phyloP scores from a whole-genome alignment of 2,888 invertebrate genomes.

The Ichneumoninae sp. region DNA sequence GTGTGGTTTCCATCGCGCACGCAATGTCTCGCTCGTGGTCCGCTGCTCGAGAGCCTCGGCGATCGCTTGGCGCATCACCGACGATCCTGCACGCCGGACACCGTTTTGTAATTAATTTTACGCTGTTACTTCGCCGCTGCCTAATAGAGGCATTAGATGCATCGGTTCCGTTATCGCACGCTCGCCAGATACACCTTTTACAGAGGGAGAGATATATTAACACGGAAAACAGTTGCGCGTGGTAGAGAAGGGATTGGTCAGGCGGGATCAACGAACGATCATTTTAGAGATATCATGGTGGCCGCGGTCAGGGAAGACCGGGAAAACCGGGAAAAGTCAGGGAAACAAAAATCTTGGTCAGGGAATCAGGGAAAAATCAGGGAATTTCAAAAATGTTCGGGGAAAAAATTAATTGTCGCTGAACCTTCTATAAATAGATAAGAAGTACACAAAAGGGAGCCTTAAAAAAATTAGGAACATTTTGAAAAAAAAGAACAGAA shows the following conservation, averaged over 20 bases:
- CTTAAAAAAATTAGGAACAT: no score
- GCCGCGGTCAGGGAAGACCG: no score
- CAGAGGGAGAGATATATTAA: background rate
- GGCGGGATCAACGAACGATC: constrained; percentile 24
- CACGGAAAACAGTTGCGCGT: background rate
- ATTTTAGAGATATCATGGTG: background rate
- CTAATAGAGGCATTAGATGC: constrained; percentile 64
- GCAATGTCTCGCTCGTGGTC: constrained; percentile 44
- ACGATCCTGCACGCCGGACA: constrained; percentile 53
- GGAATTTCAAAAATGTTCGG: no score
- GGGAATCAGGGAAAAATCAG: no score
- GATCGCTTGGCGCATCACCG: constrained; percentile 8
- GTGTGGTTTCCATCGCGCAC: constrained; percentile 53
- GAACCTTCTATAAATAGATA: no score
- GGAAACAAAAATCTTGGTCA: no score
- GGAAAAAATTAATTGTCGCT: no score
- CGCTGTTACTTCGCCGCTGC: constrained; percentile 40
- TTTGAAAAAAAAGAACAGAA: no score
- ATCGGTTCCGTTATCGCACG: constrained; percentile 60
- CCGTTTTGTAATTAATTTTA: constrained; percentile 66
- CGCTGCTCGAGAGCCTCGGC: background rate
- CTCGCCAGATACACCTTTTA: constrained; percentile 6
- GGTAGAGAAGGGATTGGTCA: constrained; percentile 11
- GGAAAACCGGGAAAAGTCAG: no score
- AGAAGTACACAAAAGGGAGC: no score